Evolutionary conservation across 2,888 invertebrate genomes (phyloP).

Genomic region (Onchidella celtica): DNA sequence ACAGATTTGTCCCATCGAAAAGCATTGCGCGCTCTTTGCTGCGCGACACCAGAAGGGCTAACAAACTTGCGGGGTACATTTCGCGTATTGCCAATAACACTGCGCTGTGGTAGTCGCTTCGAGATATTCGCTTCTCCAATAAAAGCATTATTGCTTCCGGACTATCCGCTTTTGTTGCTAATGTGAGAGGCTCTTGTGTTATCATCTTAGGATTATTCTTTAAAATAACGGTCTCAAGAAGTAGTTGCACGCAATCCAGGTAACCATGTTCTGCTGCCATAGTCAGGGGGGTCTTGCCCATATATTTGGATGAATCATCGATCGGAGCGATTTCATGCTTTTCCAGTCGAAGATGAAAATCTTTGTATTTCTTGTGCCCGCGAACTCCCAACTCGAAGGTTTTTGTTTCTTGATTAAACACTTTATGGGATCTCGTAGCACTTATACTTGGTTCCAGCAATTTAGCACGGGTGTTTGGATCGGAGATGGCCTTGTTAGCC

Average conservation of each 20-base stretch:
- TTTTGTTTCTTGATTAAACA: too few species aligned
- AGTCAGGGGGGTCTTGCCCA: constrained; percentile 39
- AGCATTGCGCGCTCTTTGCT: constrained; percentile 14
- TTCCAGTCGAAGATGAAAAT: constrained; percentile 12
- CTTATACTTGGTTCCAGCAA: too few species aligned
- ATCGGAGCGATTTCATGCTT: not conserved
- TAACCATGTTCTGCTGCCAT: constrained; percentile 38
- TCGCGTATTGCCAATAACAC: constrained; percentile 38
- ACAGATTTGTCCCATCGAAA: constrained; percentile 46
- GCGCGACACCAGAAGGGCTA: constrained; percentile 17
- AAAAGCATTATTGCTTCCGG: constrained; percentile 43
- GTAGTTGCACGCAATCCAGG: constrained; percentile 36
- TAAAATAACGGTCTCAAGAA: constrained; percentile 26
- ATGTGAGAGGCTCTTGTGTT: constrained; percentile 27
- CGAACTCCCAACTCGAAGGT: constrained; percentile 37
- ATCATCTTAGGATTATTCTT: constrained; percentile 7
- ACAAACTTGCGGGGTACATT: constrained; percentile 42
- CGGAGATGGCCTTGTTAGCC: too few species aligned
- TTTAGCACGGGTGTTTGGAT: too few species aligned
- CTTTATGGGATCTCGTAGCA: not conserved
- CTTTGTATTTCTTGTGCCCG: constrained; percentile 40
- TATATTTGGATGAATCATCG: not conserved
- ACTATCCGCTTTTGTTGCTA: constrained; percentile 44
- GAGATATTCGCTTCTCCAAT: constrained; percentile 17
- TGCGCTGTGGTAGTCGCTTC: constrained; percentile 44